A percentile compares a stretch with the other conserved stretches of the same genome.
These are phyloP conservation scores for Otocyon megalotis DNA, from an alignment of 2,113 vertebrate species.

Conservation along the genomic window DNA sequence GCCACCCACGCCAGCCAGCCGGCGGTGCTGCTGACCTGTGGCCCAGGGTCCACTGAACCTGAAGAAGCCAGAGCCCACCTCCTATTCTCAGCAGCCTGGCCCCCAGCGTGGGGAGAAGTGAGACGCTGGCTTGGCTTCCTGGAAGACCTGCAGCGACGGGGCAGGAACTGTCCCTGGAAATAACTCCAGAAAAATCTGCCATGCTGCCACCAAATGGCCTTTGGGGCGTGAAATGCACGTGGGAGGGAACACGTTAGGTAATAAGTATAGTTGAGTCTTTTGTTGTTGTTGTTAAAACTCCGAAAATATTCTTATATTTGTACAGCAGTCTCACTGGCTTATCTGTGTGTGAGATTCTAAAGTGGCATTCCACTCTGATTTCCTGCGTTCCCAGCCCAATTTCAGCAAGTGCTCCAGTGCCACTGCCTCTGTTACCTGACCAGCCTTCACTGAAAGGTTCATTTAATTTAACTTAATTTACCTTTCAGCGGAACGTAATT, in stretches of 20 bases:
- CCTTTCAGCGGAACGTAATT: not conserved
- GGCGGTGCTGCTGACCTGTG: constrained; percentile 93
- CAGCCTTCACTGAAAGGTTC: not conserved
- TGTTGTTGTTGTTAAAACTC: constrained; percentile 19
- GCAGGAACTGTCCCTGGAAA: constrained; percentile 75
- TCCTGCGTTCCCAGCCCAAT: not conserved
- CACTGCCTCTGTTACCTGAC: not conserved
- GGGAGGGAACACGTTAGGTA: not conserved
- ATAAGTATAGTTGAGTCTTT: not conserved
- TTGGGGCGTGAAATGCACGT: not conserved
- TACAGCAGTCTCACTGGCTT: not conserved
- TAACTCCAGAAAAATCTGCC: constrained; percentile 73
- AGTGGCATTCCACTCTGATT: not conserved
- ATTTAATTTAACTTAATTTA: not conserved
- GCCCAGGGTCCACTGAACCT: constrained; percentile 64
- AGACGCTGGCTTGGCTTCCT: constrained; percentile 46
- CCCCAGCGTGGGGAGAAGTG: constrained; percentile 71
- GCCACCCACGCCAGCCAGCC: constrained; percentile 85
- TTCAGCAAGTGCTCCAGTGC: not conserved
- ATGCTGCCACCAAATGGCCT: not conserved
- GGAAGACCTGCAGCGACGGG: constrained; percentile 63
- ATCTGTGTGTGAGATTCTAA: not conserved
- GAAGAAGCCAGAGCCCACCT: constrained; percentile 77
- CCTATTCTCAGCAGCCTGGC: not conserved
- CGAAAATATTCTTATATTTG: constrained; percentile 5